These are phyloP conservation scores for Apodemia zela DNA, from an alignment of 2,888 invertebrate species.

Conservation along the genomic window DNA sequence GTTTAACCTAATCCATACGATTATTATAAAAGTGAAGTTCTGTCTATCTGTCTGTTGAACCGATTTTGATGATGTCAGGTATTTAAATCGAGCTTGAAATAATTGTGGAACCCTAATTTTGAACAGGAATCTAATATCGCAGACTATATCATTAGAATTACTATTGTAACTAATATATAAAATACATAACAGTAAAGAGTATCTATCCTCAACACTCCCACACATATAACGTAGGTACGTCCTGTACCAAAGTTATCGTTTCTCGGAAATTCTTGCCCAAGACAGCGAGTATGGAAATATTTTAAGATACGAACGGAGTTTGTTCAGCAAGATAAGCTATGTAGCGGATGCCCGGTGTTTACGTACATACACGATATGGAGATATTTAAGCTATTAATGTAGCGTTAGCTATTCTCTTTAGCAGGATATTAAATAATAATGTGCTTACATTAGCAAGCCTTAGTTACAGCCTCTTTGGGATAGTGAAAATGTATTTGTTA, in stretches of 20 bases:
- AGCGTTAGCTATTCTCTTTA: conserved; percentile 5
- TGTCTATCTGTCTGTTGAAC: too few species aligned
- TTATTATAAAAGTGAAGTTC: too few species aligned
- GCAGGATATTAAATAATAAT: conserved; percentile 11
- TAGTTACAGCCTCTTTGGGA: background rate
- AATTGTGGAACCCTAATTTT: too few species aligned
- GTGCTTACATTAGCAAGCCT: background rate
- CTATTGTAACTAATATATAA: too few species aligned
- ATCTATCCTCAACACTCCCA: background rate
- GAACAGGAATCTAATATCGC: too few species aligned
- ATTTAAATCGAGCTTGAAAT: too few species aligned
- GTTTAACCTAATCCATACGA: too few species aligned
- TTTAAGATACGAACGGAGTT: conserved; percentile 65
- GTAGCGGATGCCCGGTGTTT: conserved; percentile 57
- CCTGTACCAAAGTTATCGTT: conserved; percentile 35
- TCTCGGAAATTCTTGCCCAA: conserved; percentile 57
- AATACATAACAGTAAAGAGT: background rate
- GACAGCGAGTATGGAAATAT: conserved; percentile 65
- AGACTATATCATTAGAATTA: too few species aligned
- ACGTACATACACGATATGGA: conserved; percentile 26
- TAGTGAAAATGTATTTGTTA: background rate
- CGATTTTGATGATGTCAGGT: too few species aligned
- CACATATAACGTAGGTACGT: background rate
- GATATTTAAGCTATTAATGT: conserved; percentile 28
- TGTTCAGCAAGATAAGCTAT: conserved; percentile 65